Base-by-base conservation (phyloP, 2,113 vertebrate genomes). In the Chascanopsetta lugubris region DNA sequence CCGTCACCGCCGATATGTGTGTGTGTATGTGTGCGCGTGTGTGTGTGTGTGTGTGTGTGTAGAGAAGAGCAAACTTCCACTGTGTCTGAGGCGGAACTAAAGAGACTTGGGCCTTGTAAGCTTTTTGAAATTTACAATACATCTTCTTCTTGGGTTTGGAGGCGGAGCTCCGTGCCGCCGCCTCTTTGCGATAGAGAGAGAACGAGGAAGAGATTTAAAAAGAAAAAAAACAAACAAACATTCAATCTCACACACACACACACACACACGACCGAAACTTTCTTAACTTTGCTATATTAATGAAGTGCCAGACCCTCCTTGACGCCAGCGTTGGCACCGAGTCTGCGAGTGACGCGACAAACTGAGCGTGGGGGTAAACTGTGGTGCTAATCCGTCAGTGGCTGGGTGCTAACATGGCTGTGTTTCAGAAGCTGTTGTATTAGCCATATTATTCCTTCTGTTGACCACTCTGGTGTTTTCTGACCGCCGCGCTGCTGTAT, bases 281-380 rank as follows among this genome's bases (percentile, higher is more conserved):
- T 78, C 73, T 76, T 82, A 77, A 84, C 81, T 78, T 87, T 80
- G 75, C 85, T 87, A 59, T 87, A 69, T 76, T 86, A n/a, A n/a
- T n/a, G 71, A 90, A 88, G 88, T 90, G 88, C 88, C 88, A 88
- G 88, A 87, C 66, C 88, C 82, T 90, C 86, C 86, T 80, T 80
- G 75, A 81, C 75, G 81, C 77, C 83, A 83, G 81, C 80, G 78
- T 80, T 79, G 80, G 73, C 82, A 85, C 82, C 69, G 62, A 79
- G 84, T 86, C 62, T 56, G 80, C 70, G 68, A 79, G 71, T 54
- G 75, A 79, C 68, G 87, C 82, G 58, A 80, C 75, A 71, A 80
- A 79, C 84, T 76, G 77, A 85, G 82, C 84, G 80, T 83, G 79
- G 85, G 81, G 88, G 88, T 47, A 83, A 85, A 84, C 62, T 38